Base-by-base conservation (phyloP, 1,140 invertebrate species). In the Drosophila melanica region DNA sequence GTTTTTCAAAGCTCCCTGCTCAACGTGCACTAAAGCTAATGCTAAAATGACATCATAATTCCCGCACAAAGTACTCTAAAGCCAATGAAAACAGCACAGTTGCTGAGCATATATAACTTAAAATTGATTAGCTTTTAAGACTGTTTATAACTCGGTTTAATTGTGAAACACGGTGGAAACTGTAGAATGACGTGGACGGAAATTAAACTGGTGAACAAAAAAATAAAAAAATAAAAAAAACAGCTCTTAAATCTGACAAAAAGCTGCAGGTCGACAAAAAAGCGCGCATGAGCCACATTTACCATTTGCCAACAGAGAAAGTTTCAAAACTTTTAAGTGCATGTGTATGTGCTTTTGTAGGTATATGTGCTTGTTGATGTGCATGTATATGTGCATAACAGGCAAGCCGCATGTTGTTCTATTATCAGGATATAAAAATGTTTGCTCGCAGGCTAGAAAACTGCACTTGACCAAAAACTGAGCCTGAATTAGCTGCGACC, bases 401-500 rank as follows among this genome's bases (percentile, higher is more conserved):
- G 37, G 50, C 39, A 35, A 48, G 63, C 71, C 71, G 58, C 71
- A 69, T 74, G 71, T 74, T 74, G 64, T 74, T 41, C 71, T 63
- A 74, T 70, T 74, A 74, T 70, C 71, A 63, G 65, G 51, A 74
- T 66, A 70, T 64, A 67, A 74, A 69, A 73, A 72, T 68, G 79
- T 67, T 77, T 77, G 50, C 69, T 57, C 37, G 23, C 37, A 37
- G 35, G 30, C 50, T 48, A 59, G 66, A 67, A 50, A 57, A 74
- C 63, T 81, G 82, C 75, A 81, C 59, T 81, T 80, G 73, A 77
- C 81, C 81, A 85, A 85, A 85, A 85, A 79, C 65, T 75, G 37
- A 50, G 75, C 67, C 55, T 44, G 64, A 82, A 77, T 86, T 79
- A 79, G 64, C 55, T 50, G 16, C 59, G 12, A 59, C 35, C 53